phyloP scores from a whole-genome alignment of 2,113 vertebrate species.

The Nymphicus hollandicus region DNA sequence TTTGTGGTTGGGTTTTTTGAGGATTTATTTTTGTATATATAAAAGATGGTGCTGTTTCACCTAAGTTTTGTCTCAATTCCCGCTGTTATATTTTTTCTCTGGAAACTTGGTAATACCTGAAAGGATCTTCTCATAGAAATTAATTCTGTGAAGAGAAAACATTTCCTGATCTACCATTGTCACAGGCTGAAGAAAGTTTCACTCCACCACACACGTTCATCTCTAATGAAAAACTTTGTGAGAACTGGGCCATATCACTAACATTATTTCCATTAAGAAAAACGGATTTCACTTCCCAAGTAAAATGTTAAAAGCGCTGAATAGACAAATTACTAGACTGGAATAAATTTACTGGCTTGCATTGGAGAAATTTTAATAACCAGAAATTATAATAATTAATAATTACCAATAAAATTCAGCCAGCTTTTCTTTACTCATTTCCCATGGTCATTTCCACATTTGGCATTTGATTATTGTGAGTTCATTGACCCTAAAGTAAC shows the following conservation, averaged over 20 bases:
- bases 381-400: conserved; percentile 26
- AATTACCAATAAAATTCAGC: background rate
- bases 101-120: background rate
- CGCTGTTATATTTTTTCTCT: background rate
- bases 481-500: conserved; percentile 8
- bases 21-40: background rate
- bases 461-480: conserved; percentile 19
- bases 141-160: background rate
- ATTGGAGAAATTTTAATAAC: conserved; percentile 4
- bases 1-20: background rate
- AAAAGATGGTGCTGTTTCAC: background rate
- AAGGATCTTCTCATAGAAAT: background rate
- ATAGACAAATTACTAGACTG: background rate
- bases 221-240: background rate
- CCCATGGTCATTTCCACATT: background rate
- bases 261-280: background rate
- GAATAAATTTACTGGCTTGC: background rate
- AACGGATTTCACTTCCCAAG: background rate
- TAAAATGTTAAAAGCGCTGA: background rate
- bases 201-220: background rate
- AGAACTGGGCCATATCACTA: background rate
- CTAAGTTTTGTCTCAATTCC: background rate
- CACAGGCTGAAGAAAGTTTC: background rate
- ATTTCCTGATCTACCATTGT: background rate
- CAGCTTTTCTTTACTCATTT: background rate